Evolutionary conservation across 2,113 vertebrate genomes (phyloP).

Genomic region (Protomyctophum bolini): DNA sequence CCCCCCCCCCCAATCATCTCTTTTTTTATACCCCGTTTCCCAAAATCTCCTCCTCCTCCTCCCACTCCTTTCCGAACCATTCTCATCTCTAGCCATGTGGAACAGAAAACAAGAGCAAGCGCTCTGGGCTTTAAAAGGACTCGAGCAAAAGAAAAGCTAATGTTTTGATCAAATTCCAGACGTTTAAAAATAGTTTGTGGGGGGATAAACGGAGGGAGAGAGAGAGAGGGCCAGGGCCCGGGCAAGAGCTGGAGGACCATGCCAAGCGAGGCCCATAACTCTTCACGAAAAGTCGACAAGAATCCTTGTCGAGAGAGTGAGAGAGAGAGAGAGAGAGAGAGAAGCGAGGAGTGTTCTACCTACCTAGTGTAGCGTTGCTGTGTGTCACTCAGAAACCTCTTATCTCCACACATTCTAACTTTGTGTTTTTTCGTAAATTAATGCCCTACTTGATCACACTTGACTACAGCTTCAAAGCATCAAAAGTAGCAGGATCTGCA

Average conservation of each 20-base stretch:
- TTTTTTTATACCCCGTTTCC: too few relatives aligned
- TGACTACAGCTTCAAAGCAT: too few relatives aligned
- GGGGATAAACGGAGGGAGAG: constrained; percentile 57
- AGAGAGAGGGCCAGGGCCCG: neutral
- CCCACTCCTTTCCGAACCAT: neutral
- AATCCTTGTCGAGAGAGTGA: constrained; percentile 39
- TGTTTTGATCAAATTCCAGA: constrained; percentile 79
- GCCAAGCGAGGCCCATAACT: constrained; percentile 62
- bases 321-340: too few relatives aligned
- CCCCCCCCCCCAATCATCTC: constrained; percentile 6
- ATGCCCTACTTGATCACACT: too few relatives aligned
- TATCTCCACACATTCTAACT: too few relatives aligned
- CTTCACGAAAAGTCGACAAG: constrained; percentile 55
- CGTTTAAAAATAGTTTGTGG: constrained; percentile 75
- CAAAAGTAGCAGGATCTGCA: too few relatives aligned
- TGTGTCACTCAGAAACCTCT: too few relatives aligned
- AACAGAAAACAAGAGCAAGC: constrained; percentile 60
- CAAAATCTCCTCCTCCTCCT: too few relatives aligned
- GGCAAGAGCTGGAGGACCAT: constrained; percentile 29
- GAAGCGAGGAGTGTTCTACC: too few relatives aligned
- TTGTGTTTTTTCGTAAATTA: too few relatives aligned
- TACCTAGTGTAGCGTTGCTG: too few relatives aligned
- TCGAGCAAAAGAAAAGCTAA: constrained; percentile 54
- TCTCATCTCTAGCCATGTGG: constrained; percentile 53
- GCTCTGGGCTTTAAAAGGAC: constrained; percentile 71